Evolutionary conservation across 2,888 invertebrate species (phyloP), one percentile per base, ranked within the genome.

Genomic region (Phrixothrix hirtus): DNA sequence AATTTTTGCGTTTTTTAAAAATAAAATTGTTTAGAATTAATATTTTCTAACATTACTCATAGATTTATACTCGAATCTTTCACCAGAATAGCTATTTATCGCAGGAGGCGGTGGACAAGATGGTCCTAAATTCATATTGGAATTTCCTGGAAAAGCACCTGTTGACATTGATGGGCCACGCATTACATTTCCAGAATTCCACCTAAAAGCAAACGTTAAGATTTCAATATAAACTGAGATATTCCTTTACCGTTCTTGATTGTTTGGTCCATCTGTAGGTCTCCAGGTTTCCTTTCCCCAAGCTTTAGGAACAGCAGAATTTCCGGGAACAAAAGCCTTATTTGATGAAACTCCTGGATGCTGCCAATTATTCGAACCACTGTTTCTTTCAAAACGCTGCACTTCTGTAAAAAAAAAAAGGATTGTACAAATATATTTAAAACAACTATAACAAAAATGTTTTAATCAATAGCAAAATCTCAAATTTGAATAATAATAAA

Each of bases 21-120:
- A 21, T 21, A 21, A 5, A 7, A 5, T 21, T 21, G 21, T 3
- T n/a, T 4, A 27, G 4, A 14, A 13, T 48, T 62, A 67, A 55
- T 67, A 68, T 60, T 68, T 68, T 53, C 71, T 60, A 35, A 67
- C 63, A 41, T 60, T 62, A 51, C 59, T 58, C 45, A 69, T 63
- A 16, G 60, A 61, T 38, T 69, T 68, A 48, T 68, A 72, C 17
- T 73, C 72, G 48, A 69, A 71, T 45, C 70, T 55, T 46, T 75
- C 73, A 29, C 68, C 67, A 35, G 71, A 70, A 58, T 67, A 74
- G 56, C 67, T 71, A 41, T 62, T 70, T 35, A 73, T 72, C 2
- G 72, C 72, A n/a, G 74, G 74, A 1, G 75, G 74, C 15, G 75
- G 74, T 13, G 71, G 71, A 55, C 73, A 72, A 2, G 70, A 62